Evolutionary conservation across 1,140 invertebrate genomes (phyloP), one percentile per base, ranked within the genome.

Genomic region (Pseudomyrmex gracilis): DNA sequence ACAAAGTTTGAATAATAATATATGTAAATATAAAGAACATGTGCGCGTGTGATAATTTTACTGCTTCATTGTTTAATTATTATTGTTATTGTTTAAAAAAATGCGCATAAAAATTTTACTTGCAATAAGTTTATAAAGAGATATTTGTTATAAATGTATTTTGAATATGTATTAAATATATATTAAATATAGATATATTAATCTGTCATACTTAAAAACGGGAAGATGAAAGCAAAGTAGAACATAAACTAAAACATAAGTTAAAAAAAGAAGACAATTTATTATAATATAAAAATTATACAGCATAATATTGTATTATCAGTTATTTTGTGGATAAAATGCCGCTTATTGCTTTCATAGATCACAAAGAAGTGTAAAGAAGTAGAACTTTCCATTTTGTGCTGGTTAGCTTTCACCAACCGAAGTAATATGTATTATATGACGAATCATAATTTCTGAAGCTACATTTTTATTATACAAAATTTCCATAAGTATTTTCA

Each of bases 381-480:
- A 51, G 24, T 71, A 55, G 22, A 55, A 71, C 68, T 71, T 71
- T 71, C 67, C 51, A 71, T 71, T 51, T 51, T 22, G 22, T 43
- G n/a, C 1, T 71, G 55, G 24, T 22, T 71, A 12, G 22, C 68
- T 71, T 71, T 71, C 68, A 55, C 68, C 68, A 55, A 49, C 34
- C 68, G 55, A 5, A 0, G 22, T 49, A 71, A 22, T 5, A 5
- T 53, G 12, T 51, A 51, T 51, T 10, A 13, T 51, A 12, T 49
- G 9, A 51, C 49, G 13, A 34, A 34, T 34, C 5, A 34, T 34
- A 34, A 7, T 34, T 34, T 34, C 5, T 34, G 34, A 1, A 34
- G 24, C 34, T 7, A 5, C 4, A 7, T 34, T 34, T 34, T 34
- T 5, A 34, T 34, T 34, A 34, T 34, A 34, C 34, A 0, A 34